Evolutionary conservation across 1,140 invertebrate genomes (phyloP).

Genomic region (Hyles euphorbiae): DNA sequence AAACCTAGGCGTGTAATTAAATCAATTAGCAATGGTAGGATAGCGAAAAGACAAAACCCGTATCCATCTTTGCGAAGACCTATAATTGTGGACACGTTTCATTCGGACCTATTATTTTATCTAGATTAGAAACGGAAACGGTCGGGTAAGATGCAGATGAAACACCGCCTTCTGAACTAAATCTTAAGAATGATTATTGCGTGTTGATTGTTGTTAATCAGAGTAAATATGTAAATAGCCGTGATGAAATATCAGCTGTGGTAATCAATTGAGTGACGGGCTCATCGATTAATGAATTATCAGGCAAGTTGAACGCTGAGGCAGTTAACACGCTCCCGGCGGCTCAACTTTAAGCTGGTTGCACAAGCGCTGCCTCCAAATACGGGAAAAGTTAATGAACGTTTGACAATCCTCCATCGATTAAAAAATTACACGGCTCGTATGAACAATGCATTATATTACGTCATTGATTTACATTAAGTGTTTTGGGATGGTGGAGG

Average conservation of each 20-base stretch:
- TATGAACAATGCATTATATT: too few species aligned
- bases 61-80: neutral
- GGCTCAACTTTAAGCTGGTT: neutral
- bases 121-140: slow-evolving; percentile 7
- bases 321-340: slow-evolving; percentile 13
- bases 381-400: slow-evolving; percentile 6
- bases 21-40: slow-evolving; percentile 16
- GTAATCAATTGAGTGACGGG: slow-evolving; percentile 12
- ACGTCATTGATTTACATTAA: too few species aligned
- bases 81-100: slow-evolving; percentile 10
- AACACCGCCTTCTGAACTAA: neutral
- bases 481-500: too few species aligned
- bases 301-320: slow-evolving; percentile 3
- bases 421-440: too few species aligned
- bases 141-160: slow-evolving; percentile 1
- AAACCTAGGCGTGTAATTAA: slow-evolving; percentile 12
- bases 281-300: slow-evolving; percentile 18
- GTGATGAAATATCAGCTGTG: slow-evolving; percentile 3
- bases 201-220: slow-evolving; percentile 3
- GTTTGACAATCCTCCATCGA: slow-evolving; percentile 1
- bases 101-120: slow-evolving; percentile 22
- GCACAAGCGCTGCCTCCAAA: slow-evolving; percentile 4
- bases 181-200: slow-evolving; percentile 4
- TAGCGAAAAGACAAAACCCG: too few species aligned
- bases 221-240: slow-evolving; percentile 1